phyloP scores from a whole-genome alignment of 2,797 vertebrate species.

The Danio kyathit region DNA sequence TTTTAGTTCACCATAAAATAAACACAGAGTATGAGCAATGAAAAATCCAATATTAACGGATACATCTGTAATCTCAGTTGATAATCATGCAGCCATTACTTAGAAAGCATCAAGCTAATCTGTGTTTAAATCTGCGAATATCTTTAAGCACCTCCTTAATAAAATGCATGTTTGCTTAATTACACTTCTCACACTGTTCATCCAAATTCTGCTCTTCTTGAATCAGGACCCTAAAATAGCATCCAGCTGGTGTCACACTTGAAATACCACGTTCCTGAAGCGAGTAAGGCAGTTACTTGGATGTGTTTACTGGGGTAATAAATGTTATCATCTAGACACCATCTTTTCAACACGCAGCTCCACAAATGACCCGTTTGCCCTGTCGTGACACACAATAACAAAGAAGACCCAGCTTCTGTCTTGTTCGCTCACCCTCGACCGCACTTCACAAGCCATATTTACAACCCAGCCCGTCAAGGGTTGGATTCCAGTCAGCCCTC shows the following conservation, averaged over 20 bases:
- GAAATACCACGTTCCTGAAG: conserved; percentile 45
- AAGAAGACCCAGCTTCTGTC: background rate
- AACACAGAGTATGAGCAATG: background rate
- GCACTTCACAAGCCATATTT: conserved; percentile 26
- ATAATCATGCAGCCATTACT: background rate
- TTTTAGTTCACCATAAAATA: background rate
- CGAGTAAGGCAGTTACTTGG: conserved; percentile 44
- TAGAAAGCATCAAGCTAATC: conserved; percentile 38
- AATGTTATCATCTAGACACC: conserved; percentile 43
- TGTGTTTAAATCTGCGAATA: conserved; percentile 48
- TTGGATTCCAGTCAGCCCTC: background rate
- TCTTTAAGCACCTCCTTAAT: conserved; percentile 22
- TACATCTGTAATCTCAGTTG: background rate
- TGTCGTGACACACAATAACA: conserved; percentile 13
- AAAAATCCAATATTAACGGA: no score
- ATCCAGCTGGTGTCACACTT: conserved; percentile 49
- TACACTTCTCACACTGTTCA: conserved; percentile 40
- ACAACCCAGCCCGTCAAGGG: conserved; percentile 36
- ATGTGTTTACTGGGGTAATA: conserved; percentile 48
- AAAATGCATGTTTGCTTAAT: conserved; percentile 39
- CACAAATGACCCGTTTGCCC: conserved; percentile 35
- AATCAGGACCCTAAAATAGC: conserved; percentile 52
- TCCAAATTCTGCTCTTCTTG: conserved; percentile 35
- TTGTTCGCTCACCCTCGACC: conserved; percentile 5
- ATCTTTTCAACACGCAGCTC: conserved; percentile 39